Base-by-base conservation (phyloP, 1,140 invertebrate genomes). In the Zaprionus ornatus region DNA sequence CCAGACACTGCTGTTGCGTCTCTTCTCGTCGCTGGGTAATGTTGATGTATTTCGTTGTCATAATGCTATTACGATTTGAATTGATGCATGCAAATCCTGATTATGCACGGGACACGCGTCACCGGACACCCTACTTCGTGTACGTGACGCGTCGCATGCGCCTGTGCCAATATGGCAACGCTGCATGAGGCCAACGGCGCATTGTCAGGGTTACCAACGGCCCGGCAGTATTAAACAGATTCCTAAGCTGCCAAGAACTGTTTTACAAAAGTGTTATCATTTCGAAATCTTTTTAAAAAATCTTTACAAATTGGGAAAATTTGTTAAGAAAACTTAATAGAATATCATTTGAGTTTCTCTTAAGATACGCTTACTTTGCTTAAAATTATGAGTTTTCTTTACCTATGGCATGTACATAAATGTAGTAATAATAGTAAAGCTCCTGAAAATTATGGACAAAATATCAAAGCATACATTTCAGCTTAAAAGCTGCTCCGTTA, bases 31-130 rank as follows among this genome's bases (percentile, higher is more conserved):
- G 50, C 32, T 25, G 10, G 23, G 72, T 68, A 65, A 66, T 80
- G 82, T 78, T 88, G 82, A 78, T 79, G 71, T 75, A 84, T 84
- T 90, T 71, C 66, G 62, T 74, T 65, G 52, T 72, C 70, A 69
- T 70, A 75, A 76, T 87, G 57, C 71, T 68, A 74, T 75, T 76
- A 62, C 74, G 72, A 57, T 67, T 81, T 63, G 65, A 74, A 70
- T 90, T 80, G 84, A 84, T 87, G 83, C 83, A 88, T 87, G 81
- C 84, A 88, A 84, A 88, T 88, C 84, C 85, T 62, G 84, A 90
- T 90, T 88, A 81, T 90, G 65, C 62, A 79, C 71, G 56, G 84
- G 71, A 84, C 78, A 90, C 85, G 81, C 85, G 78, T 88, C 84
- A 84, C 76, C 67, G 65, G 67, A 45, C 80, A 71, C 57, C 59